Percentiles rank a stretch among this genome's conserved stretches.
Evolutionary conservation across 2,797 vertebrate genomes (phyloP).

Genomic region (Eulemur rubriventer): DNA sequence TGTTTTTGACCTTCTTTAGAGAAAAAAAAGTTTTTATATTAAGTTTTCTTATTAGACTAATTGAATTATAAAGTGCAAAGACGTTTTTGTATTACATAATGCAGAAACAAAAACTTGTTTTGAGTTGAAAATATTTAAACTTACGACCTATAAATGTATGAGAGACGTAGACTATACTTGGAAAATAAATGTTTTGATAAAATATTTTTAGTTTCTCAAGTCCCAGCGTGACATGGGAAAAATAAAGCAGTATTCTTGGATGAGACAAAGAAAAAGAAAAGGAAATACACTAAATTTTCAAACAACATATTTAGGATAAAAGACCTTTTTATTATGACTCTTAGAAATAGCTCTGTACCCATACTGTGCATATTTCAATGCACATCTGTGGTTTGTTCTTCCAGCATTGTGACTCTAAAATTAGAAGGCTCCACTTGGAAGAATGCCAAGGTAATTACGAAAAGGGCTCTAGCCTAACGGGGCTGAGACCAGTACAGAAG

Average conservation of each 20-base stretch:
- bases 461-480: background rate
- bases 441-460: slow-evolving; percentile 64
- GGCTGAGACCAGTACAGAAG: background rate
- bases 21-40: background rate
- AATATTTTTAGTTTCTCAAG: slow-evolving; percentile 48
- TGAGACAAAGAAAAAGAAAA: slow-evolving; percentile 38
- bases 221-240: background rate
- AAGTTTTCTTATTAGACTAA: background rate
- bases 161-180: background rate
- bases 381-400: slow-evolving; percentile 67
- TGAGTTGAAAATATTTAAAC: slow-evolving; percentile 13
- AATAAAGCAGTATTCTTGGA: slow-evolving; percentile 20
- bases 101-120: slow-evolving; percentile 22
- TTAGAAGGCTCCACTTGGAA: slow-evolving; percentile 70
- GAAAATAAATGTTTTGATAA: slow-evolving; percentile 33
- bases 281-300: slow-evolving; percentile 45
- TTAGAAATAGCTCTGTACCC: slow-evolving; percentile 28
- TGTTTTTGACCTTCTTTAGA: background rate
- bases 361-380: slow-evolving; percentile 41
- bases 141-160: background rate
- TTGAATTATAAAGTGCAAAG: background rate
- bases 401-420: slow-evolving; percentile 61
- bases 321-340: slow-evolving; percentile 44
- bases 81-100: background rate
- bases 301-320: slow-evolving; percentile 44